phyloP scores from a whole-genome alignment of 2,888 invertebrate species.

The Heliconius ethilla region DNA sequence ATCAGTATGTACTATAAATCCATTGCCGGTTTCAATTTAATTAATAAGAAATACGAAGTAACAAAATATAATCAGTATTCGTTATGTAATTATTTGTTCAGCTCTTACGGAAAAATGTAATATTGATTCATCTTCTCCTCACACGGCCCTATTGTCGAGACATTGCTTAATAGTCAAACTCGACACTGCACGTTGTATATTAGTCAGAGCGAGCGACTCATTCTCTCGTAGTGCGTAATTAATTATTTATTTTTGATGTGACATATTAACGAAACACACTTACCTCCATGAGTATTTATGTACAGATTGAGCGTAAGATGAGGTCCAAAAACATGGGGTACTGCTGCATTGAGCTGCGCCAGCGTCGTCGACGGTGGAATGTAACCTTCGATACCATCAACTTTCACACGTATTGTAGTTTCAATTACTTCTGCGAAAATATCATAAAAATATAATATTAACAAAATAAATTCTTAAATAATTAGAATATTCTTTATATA shows the following conservation, averaged over 20 bases:
- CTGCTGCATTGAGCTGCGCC: slow-evolving; percentile 67
- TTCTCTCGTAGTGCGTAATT: too few relatives aligned
- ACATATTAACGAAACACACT: slow-evolving; percentile 12
- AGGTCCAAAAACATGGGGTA: slow-evolving; percentile 70
- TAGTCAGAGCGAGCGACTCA: too few relatives aligned
- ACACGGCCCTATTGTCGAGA: too few relatives aligned
- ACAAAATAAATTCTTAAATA: neutral
- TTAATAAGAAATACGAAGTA: too few relatives aligned
- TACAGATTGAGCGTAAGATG: slow-evolving; percentile 71
- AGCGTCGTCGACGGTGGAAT: slow-evolving; percentile 67
- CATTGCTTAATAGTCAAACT: too few relatives aligned
- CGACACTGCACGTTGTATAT: too few relatives aligned
- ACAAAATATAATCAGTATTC: too few relatives aligned
- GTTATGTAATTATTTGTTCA: too few relatives aligned
- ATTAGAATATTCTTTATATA: neutral
- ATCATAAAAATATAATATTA: neutral
- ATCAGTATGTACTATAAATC: too few relatives aligned
- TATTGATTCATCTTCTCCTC: too few relatives aligned
- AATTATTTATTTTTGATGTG: neutral
- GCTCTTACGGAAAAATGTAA: too few relatives aligned
- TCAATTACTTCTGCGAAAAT: slow-evolving; percentile 60
- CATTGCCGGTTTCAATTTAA: too few relatives aligned
- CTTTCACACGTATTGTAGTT: slow-evolving; percentile 66
- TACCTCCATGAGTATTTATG: slow-evolving; percentile 50
- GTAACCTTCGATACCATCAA: slow-evolving; percentile 68